Conservation (phyloP, 2,797 vertebrate species). For the Tokudaia tokunoshimensis region DNA sequence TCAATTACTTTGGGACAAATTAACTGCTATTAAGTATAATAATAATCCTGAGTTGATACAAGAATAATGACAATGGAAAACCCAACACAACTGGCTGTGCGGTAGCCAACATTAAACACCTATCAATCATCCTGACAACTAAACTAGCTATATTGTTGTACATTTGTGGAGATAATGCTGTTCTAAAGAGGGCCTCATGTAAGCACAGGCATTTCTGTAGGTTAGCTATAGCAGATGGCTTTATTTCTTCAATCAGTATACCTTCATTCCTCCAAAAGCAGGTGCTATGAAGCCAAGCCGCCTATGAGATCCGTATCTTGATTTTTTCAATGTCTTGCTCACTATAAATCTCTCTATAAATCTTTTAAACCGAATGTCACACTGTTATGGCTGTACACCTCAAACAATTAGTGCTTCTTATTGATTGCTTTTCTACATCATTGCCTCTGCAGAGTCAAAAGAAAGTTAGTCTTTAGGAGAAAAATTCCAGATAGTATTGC, state of each 20-base stretch:
- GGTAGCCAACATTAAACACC: neutral
- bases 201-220: neutral
- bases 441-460: conserved; percentile 72
- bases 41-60: neutral
- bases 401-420: conserved; percentile 78
- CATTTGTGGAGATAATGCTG: neutral
- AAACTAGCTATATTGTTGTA: neutral
- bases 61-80: neutral
- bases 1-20: neutral
- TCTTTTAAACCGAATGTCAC: conserved; percentile 37
- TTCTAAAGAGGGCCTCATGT: neutral
- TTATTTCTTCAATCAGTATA: neutral
- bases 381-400: conserved; percentile 39
- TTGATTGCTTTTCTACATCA: conserved; percentile 70
- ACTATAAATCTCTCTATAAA: conserved; percentile 56
- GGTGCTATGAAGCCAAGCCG: conserved; percentile 68
- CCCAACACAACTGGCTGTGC: neutral
- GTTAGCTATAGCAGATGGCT: neutral
- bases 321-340: conserved; percentile 32
- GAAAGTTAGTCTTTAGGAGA: conserved; percentile 51
- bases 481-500: neutral
- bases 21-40: neutral
- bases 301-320: conserved; percentile 80
- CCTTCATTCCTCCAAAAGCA: conserved; percentile 61
- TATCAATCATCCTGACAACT: neutral